Conservation (phyloP, 2,888 invertebrate genomes). For the Pteria penguin region DNA sequence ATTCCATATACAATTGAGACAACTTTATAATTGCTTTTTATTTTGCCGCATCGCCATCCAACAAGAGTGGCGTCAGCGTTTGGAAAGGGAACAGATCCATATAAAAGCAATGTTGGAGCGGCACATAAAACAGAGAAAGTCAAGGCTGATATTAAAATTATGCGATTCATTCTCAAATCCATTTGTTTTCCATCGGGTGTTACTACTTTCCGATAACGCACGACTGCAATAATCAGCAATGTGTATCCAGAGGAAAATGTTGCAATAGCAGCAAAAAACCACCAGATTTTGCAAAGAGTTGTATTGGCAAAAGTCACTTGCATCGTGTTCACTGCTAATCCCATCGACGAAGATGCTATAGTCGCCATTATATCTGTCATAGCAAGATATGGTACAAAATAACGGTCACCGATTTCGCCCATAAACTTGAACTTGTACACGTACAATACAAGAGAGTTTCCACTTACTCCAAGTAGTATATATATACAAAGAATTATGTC, state of each 20-base stretch:
- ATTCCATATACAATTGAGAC: too few relatives aligned
- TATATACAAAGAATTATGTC: slow-evolving; percentile 14
- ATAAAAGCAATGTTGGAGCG: too few relatives aligned
- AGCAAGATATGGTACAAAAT: slow-evolving; percentile 21
- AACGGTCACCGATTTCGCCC: not conserved
- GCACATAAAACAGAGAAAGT: too few relatives aligned
- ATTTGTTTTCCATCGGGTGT: slow-evolving; percentile 20
- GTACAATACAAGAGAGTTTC: slow-evolving; percentile 4
- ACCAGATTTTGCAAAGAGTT: slow-evolving; percentile 13
- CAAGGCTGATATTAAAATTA: too few relatives aligned
- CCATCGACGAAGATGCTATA: not conserved
- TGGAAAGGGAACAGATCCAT: too few relatives aligned
- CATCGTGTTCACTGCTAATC: slow-evolving; percentile 11
- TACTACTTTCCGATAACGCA: slow-evolving; percentile 24
- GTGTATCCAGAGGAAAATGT: slow-evolving; percentile 13
- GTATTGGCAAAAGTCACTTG: slow-evolving; percentile 9
- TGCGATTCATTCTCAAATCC: slow-evolving; percentile 6
- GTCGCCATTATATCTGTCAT: slow-evolving; percentile 6
- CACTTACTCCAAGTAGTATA: slow-evolving; percentile 2
- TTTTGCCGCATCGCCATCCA: too few relatives aligned
- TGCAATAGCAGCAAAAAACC: slow-evolving; percentile 6
- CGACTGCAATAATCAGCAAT: slow-evolving; percentile 9
- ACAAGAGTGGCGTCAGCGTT: too few relatives aligned
- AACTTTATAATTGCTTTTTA: too few relatives aligned
- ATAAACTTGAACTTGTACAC: slow-evolving; percentile 10